Percentiles rank a stretch among this genome's conserved stretches.
Evolutionary conservation across 2,797 vertebrate genomes (phyloP).

Genomic region (Botia kubotai): DNA sequence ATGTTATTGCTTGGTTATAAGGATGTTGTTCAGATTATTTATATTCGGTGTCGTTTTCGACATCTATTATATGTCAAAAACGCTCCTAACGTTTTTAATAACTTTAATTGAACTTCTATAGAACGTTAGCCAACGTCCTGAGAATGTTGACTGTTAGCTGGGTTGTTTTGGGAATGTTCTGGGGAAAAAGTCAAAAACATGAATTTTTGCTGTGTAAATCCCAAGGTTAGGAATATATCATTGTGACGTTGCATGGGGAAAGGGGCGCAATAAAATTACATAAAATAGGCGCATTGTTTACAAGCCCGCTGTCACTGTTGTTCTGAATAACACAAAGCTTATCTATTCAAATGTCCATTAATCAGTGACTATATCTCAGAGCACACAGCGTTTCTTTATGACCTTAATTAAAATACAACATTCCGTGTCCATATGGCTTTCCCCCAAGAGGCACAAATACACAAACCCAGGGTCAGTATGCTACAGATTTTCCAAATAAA

Average conservation of each 20-base stretch:
- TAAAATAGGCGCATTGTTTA: slow-evolving; percentile 5
- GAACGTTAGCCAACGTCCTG: too few species aligned
- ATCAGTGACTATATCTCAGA: slow-evolving; percentile 25
- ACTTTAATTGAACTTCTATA: too few species aligned
- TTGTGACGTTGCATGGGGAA: not conserved
- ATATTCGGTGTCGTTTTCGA: too few species aligned
- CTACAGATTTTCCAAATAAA: not conserved
- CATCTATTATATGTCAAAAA: too few species aligned
- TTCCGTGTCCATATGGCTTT: slow-evolving; percentile 27
- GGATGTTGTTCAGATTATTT: too few species aligned
- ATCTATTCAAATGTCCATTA: slow-evolving; percentile 35
- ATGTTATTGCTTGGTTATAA: too few species aligned
- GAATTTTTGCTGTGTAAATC: not conserved
- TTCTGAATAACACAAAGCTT: slow-evolving; percentile 24
- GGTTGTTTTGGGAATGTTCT: not conserved
- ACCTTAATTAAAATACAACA: slow-evolving; percentile 38
- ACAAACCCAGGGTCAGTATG: not conserved
- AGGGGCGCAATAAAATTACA: not conserved
- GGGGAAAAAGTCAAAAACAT: not conserved
- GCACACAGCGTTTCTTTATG: slow-evolving; percentile 20
- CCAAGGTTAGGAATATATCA: not conserved
- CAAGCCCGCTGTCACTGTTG: slow-evolving; percentile 15
- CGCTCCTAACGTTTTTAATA: too few species aligned
- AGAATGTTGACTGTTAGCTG: too few species aligned
- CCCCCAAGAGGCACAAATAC: slow-evolving; percentile 20